Percentiles rank a stretch among this genome's conserved stretches.
These are phyloP conservation scores for Prionace glauca DNA, from an alignment of 2,797 vertebrate species.

Conservation along the genomic window DNA sequence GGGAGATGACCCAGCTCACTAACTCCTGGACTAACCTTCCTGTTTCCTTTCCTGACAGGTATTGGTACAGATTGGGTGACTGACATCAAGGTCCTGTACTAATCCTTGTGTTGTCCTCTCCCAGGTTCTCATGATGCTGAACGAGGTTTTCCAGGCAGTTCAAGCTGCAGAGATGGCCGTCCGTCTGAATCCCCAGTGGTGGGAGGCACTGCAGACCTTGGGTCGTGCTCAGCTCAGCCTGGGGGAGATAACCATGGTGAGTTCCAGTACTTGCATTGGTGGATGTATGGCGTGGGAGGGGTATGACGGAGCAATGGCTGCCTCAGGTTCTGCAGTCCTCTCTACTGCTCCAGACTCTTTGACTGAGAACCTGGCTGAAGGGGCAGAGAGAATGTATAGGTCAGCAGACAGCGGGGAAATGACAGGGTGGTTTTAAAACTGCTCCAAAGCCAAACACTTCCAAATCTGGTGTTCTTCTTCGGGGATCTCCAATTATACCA, in stretches of 20 bases:
- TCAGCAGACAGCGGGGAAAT: no score
- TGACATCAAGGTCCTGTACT: not conserved
- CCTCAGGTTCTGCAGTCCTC: not conserved
- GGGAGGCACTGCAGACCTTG: conserved; percentile 90
- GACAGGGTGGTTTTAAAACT: not conserved
- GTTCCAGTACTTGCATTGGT: conserved; percentile 24
- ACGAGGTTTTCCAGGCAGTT: conserved; percentile 87
- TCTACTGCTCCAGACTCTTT: not conserved
- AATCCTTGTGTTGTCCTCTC: conserved; percentile 40
- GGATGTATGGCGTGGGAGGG: not conserved
- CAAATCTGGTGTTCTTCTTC: not conserved
- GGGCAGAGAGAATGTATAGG: not conserved
- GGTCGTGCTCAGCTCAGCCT: conserved; percentile 87
- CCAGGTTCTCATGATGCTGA: conserved; percentile 79
- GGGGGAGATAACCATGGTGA: conserved; percentile 87
- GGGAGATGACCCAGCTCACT: no score
- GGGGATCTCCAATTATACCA: not conserved
- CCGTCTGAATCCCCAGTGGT: conserved; percentile 76
- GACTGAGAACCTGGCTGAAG: not conserved
- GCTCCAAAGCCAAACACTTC: not conserved
- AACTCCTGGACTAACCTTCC: no score
- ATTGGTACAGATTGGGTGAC: not conserved
- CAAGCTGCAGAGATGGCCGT: conserved; percentile 85
- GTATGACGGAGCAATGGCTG: no score
- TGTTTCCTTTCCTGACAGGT: no score